These are phyloP conservation scores for Siphamia tubifer DNA, from an alignment of 2,113 vertebrate species.

Conservation along the genomic window DNA sequence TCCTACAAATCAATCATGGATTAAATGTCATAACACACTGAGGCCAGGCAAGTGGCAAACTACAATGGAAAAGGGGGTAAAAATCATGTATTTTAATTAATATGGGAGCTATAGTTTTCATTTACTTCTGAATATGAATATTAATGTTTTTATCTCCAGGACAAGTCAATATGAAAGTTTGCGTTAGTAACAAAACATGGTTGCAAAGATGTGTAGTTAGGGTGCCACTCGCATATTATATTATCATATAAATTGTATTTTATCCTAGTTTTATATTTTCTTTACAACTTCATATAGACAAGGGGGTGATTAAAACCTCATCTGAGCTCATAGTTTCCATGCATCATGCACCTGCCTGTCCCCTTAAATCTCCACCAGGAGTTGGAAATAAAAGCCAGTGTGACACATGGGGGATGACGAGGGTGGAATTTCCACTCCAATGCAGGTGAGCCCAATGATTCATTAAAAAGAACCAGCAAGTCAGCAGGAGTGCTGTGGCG, in stretches of 20 bases:
- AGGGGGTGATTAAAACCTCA: constrained; percentile 56
- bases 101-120: background rate
- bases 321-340: constrained; percentile 52
- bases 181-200: background rate
- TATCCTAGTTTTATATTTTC: constrained; percentile 6
- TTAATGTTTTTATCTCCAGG: background rate
- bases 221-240: background rate
- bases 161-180: background rate
- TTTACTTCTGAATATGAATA: background rate
- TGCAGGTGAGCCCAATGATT: constrained; percentile 61
- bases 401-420: constrained; percentile 65
- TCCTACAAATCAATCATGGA: too few species aligned
- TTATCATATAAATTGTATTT: too few species aligned
- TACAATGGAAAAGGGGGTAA: too few species aligned
- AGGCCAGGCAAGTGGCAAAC: too few species aligned
- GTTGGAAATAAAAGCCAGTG: constrained; percentile 51
- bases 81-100: background rate
- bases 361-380: constrained; percentile 45
- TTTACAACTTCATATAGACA: constrained; percentile 19
- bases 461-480: constrained; percentile 65
- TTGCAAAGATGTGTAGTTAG: background rate
- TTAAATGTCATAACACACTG: too few species aligned
- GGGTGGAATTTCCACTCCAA: constrained; percentile 65
- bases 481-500: constrained; percentile 53
- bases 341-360: constrained; percentile 43